phyloP scores from a whole-genome alignment of 2,113 vertebrate species.

The Planiliza haematocheilus region DNA sequence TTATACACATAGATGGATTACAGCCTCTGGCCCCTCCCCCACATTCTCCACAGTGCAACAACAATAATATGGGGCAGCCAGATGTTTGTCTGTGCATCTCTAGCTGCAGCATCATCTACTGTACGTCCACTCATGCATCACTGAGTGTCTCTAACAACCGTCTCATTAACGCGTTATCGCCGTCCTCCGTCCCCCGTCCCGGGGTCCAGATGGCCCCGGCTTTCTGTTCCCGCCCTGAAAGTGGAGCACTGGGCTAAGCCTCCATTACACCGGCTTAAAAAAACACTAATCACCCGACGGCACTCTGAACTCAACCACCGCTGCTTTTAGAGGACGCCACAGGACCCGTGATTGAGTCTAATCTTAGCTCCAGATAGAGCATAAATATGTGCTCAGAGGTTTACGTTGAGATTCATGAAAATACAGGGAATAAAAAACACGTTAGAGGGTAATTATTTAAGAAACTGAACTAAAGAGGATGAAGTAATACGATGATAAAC shows the following conservation, averaged over 20 bases:
- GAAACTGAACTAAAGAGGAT: no score
- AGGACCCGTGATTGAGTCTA: conserved; percentile 18
- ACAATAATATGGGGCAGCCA: conserved; percentile 63
- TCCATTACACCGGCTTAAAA: conserved; percentile 80
- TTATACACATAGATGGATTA: no score
- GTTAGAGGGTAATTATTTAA: no score
- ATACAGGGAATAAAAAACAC: no score
- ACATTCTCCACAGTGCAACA: background rate
- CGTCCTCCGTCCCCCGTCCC: background rate
- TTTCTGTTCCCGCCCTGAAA: conserved; percentile 69
- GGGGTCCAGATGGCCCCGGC: conserved; percentile 76
- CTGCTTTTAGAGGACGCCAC: conserved; percentile 50
- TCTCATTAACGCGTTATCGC: no score
- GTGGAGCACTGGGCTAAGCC: conserved; percentile 84
- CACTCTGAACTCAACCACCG: conserved; percentile 39
- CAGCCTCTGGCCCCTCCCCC: background rate
- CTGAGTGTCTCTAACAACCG: background rate
- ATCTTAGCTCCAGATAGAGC: conserved; percentile 24
- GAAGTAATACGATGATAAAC: no score
- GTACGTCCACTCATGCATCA: conserved; percentile 13
- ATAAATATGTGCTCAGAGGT: no score
- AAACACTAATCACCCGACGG: conserved; percentile 71
- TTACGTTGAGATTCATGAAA: no score
- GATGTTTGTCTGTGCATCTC: conserved; percentile 47
- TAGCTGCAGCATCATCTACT: conserved; percentile 13